Evolutionary conservation across 2,797 vertebrate genomes (phyloP).

Genomic region (Lutra lutra): DNA sequence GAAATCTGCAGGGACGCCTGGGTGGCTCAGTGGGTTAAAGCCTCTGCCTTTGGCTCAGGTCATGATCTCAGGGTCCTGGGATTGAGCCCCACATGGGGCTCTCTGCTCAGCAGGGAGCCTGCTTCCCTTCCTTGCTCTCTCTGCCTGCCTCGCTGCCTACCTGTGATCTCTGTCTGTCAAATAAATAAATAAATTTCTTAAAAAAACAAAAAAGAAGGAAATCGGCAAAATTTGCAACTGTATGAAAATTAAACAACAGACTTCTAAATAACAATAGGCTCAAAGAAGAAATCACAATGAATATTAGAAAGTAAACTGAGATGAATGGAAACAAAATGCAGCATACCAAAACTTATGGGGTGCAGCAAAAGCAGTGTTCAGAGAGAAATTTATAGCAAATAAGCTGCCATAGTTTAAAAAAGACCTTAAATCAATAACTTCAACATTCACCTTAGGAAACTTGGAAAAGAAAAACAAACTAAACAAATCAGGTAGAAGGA

Average conservation of each 20-base stretch:
- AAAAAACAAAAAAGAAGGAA: neutral
- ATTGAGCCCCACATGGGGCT: fast-evolving
- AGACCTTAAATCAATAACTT: neutral
- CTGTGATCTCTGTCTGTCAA: too few species aligned
- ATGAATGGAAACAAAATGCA: neutral
- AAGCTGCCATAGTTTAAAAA: neutral
- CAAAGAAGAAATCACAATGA: neutral
- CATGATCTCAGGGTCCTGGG: too few species aligned
- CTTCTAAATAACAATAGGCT: neutral
- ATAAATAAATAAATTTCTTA: too few species aligned
- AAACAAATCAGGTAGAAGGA: neutral
- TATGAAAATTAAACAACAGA: neutral
- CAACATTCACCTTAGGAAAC: neutral
- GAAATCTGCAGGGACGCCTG: neutral
- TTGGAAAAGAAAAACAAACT: neutral
- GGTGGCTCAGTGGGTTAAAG: too few species aligned
- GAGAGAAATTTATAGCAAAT: neutral
- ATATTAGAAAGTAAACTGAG: neutral
- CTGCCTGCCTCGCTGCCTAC: too few species aligned
- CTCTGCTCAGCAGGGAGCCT: too few species aligned
- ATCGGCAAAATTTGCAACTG: constrained; percentile 21
- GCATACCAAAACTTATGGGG: neutral
- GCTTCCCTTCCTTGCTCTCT: too few species aligned
- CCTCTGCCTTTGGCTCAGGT: too few species aligned
- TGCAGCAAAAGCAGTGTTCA: neutral